Percentiles rank a stretch among this genome's conserved stretches.
Conservation (phyloP, 2,888 invertebrate genomes). For the Apamea crenata region DNA sequence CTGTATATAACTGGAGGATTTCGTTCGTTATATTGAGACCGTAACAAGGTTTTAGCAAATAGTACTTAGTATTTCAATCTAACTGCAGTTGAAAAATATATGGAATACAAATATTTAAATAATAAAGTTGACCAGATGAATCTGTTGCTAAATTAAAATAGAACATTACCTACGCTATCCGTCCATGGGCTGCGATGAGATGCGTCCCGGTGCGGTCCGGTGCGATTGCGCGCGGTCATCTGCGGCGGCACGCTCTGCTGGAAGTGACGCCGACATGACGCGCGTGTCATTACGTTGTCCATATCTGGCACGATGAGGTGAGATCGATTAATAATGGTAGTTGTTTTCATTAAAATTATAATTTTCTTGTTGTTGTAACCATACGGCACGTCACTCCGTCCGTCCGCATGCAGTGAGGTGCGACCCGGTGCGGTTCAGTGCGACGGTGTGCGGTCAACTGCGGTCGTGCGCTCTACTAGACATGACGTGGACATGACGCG, state of each 20-base stretch:
- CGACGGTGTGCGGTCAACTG: conserved; percentile 58
- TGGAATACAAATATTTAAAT: too few relatives aligned
- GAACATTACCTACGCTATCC: not conserved
- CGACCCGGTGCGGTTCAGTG: conserved; percentile 14
- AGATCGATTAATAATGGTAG: conserved; percentile 27
- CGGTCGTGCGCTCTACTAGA: conserved; percentile 21
- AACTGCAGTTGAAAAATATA: not conserved
- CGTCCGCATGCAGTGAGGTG: not conserved
- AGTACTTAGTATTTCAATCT: not conserved
- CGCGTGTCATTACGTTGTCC: conserved; percentile 13
- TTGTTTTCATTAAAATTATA: not conserved
- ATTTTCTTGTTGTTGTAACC: not conserved
- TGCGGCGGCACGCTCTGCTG: conserved; percentile 15
- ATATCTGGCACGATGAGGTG: conserved; percentile 8
- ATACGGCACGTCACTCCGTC: not conserved
- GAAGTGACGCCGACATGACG: conserved; percentile 13
- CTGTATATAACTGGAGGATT: too few relatives aligned
- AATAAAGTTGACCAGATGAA: not conserved
- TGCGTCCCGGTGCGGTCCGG: not conserved
- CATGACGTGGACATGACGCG: conserved; percentile 15
- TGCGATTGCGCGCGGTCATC: conserved; percentile 50
- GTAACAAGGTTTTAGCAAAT: not conserved
- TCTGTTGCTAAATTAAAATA: not conserved
- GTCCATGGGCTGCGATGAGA: not conserved
- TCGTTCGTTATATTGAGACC: not conserved